Base-by-base conservation (phyloP, 2,888 invertebrate genomes). In the Notocelia uddmanniana region DNA sequence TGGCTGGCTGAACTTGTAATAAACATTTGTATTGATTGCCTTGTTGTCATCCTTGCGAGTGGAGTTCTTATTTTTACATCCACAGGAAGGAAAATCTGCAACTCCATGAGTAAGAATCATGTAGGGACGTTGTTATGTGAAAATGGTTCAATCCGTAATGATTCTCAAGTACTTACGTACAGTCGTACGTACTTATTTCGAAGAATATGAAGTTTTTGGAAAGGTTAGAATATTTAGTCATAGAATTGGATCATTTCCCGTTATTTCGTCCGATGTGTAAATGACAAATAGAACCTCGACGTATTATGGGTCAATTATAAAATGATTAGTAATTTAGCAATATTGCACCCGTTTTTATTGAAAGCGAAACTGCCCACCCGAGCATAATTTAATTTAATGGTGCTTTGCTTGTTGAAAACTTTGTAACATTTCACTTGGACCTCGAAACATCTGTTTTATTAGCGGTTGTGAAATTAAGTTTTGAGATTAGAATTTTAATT, bases 391-490 rank as follows among this genome's bases (percentile, higher is more conserved):
- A 73, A 77, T 76, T 79, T 82, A 58, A 85, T 85, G 90, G 91
- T 91, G 91, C 90, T 90, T 89, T 73, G 83, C 86, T 89, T 87
- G 80, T 86, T 85, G 75, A 79, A 79, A 80, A 77, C 79, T 74
- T 71, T 75, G 76, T 79, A 69, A 77, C 76, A 81, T 84, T 82
- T 84, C 79, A 78, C 76, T 78, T 59, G 41, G 64, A 64, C 82
- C 78, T 78, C 77, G 76, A 77, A 75, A 76, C 80, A 83, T 83
- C 83, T 84, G 85, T 84, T 86, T 85, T 58, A 83, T 83, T 84
- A 87, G 88, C 84, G 86, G 91, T 90, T 91, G 89, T 91, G 90
- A 90, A 86, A 85, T 88, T 85, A 84, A 78, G 82, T 84, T 85
- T 84, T 85, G 86, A 89, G 83, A 87, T 81, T 80, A 81, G 81